Evolutionary conservation across 2,113 vertebrate genomes (phyloP).

Genomic region (Pomatorhinus ruficollis): DNA sequence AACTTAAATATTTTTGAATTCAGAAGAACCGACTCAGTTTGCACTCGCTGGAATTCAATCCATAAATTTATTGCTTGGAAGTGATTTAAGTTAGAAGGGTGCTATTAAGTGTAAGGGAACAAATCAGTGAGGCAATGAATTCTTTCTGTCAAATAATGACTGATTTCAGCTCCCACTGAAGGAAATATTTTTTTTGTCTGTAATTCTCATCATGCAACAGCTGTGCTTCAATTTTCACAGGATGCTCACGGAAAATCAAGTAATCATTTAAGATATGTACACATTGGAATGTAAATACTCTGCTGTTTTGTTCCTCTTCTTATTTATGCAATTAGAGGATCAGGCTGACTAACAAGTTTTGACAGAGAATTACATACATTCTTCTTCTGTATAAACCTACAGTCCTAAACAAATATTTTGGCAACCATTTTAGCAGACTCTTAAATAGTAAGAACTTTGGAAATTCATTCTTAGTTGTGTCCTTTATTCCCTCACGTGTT

Average conservation of each 20-base stretch:
- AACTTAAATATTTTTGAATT: neutral
- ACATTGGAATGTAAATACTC: neutral
- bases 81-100: neutral
- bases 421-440: neutral
- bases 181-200: neutral
- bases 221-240: neutral
- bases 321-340: neutral
- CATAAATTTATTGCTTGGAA: neutral
- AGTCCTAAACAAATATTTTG: neutral
- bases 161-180: neutral
- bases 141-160: conserved; percentile 10
- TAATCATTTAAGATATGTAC: neutral
- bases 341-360: neutral
- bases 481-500: neutral
- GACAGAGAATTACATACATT: neutral
- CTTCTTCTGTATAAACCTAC: neutral
- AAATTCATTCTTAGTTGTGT: neutral
- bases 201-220: neutral
- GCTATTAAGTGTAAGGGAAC: neutral
- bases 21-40: neutral
- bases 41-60: neutral
- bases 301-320: neutral
- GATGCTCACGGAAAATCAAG: conserved; percentile 1
- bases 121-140: neutral
- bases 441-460: neutral